Conservation (phyloP, 2,888 invertebrate genomes). For the Lepidocyrtinus sp. region DNA sequence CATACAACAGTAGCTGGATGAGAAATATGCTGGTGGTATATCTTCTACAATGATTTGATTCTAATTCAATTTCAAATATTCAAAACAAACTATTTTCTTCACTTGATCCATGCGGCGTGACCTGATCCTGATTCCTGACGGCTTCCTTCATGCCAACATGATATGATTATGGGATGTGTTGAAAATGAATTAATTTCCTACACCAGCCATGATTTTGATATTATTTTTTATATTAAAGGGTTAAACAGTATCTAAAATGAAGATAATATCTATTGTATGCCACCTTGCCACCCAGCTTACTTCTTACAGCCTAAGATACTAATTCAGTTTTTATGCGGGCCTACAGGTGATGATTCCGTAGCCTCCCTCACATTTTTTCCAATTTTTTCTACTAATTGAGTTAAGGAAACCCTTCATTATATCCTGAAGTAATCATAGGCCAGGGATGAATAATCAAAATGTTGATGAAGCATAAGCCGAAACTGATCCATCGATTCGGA, state of each 20-base stretch:
- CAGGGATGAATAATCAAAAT: constrained; percentile 22
- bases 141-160: not conserved
- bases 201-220: not conserved
- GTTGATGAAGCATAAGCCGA: constrained; percentile 23
- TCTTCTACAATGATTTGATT: not conserved
- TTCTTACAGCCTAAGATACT: not conserved
- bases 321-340: constrained; percentile 2
- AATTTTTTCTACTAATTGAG: constrained; percentile 56
- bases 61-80: not conserved
- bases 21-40: constrained; percentile 14
- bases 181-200: constrained; percentile 8
- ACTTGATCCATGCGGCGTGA: not conserved
- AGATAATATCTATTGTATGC: too few relatives aligned
- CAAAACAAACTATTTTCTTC: not conserved
- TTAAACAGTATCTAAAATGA: too few relatives aligned
- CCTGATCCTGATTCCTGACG: not conserved
- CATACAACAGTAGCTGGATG: too few relatives aligned
- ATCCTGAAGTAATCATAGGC: constrained; percentile 48
- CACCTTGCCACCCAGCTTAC: not conserved
- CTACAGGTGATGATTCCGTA: constrained; percentile 11
- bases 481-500: constrained; percentile 3
- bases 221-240: not conserved
- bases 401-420: constrained; percentile 65
- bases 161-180: not conserved
- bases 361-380: constrained; percentile 1